Evolutionary conservation across 2,888 invertebrate genomes (phyloP).

Genomic region (Chloromyia formosa): DNA sequence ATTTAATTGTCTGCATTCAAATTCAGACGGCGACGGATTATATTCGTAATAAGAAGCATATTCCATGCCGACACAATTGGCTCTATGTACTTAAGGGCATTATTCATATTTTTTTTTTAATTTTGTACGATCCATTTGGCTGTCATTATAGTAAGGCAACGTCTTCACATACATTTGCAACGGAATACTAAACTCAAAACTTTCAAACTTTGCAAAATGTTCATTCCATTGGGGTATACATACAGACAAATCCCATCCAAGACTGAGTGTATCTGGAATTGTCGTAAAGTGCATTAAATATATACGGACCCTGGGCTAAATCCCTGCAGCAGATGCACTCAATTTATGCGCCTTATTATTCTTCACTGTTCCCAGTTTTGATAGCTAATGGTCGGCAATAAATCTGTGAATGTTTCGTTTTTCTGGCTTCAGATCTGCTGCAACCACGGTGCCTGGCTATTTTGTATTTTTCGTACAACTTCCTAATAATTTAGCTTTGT

Average conservation of each 20-base stretch:
- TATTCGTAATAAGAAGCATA: not conserved
- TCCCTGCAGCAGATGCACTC: constrained; percentile 44
- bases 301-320: constrained; percentile 21
- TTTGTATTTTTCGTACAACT: constrained; percentile 33
- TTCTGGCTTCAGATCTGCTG: constrained; percentile 8
- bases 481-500: constrained; percentile 44
- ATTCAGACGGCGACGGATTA: constrained; percentile 22
- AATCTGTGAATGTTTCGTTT: constrained; percentile 34
- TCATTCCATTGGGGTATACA: too few species aligned
- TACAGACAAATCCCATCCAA: not conserved
- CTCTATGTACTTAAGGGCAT: constrained; percentile 3
- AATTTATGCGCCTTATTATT: constrained; percentile 43
- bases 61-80: constrained; percentile 28
- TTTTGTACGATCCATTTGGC: constrained; percentile 37
- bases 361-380: constrained; percentile 42
- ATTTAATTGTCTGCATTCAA: constrained; percentile 18
- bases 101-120: constrained; percentile 36
- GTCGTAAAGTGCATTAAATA: constrained; percentile 15
- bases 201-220: too few species aligned
- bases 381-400: constrained; percentile 38
- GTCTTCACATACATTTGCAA: not conserved
- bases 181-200: not conserved
- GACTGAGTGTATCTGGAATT: constrained; percentile 11
- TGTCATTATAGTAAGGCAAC: constrained; percentile 14
- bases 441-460: constrained; percentile 10